These are phyloP conservation scores for Bambusicola thoracicus DNA, from an alignment of 2,113 vertebrate species.

Conservation along the genomic window DNA sequence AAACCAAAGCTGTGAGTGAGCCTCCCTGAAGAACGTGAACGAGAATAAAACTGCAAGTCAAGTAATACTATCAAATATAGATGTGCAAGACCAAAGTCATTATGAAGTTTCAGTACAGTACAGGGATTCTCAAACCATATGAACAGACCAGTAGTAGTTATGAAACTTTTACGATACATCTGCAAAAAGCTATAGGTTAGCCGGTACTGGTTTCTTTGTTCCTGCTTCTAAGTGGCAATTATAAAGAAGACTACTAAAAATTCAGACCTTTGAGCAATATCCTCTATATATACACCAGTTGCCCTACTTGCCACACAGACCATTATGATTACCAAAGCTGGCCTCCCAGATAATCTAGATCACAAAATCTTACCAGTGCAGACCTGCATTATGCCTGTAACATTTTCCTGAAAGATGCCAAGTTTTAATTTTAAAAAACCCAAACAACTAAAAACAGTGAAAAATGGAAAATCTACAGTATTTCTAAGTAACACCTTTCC, in stretches of 20 bases:
- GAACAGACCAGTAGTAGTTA: not conserved
- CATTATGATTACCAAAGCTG: not conserved
- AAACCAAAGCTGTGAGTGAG: not conserved
- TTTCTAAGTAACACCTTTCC: not conserved
- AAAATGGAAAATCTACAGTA: not conserved
- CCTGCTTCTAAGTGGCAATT: not conserved
- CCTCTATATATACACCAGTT: not conserved
- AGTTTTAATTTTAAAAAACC: not conserved
- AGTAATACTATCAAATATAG: not conserved
- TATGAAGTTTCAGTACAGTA: not conserved
- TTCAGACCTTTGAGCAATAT: not conserved
- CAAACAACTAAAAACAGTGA: not conserved
- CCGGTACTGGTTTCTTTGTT: not conserved
- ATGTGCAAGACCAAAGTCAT: not conserved
- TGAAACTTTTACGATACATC: not conserved
- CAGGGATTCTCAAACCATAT: not conserved
- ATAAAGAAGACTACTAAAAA: not conserved
- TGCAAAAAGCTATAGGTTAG: not conserved
- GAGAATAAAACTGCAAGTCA: not conserved
- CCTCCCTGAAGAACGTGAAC: not conserved
- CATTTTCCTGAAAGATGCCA: fast-evolving
- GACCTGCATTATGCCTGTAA: not conserved
- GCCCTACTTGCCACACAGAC: not conserved
- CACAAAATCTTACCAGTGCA: not conserved
- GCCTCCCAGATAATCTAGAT: not conserved